These are phyloP conservation scores for Monopis laevigella DNA, from an alignment of 2,888 invertebrate genomes.

Conservation along the genomic window DNA sequence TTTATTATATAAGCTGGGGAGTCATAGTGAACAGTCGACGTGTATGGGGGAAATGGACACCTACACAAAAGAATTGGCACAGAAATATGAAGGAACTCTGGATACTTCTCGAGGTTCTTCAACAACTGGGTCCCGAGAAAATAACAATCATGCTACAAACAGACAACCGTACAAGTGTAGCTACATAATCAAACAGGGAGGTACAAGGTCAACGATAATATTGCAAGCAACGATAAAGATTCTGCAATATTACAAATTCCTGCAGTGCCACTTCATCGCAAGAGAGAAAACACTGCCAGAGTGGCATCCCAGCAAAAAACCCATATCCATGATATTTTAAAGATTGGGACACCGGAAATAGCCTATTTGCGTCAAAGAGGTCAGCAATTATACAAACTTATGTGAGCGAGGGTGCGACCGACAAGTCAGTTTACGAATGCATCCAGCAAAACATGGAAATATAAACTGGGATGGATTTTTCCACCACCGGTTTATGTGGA, in stretches of 20 bases:
- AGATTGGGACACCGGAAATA: slow-evolving; percentile 8
- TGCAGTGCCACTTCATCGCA: too few relatives aligned
- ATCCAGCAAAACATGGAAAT: slow-evolving; percentile 16
- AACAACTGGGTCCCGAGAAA: background rate
- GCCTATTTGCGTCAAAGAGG: slow-evolving; percentile 10
- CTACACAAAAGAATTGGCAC: slow-evolving; percentile 15
- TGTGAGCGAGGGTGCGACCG: slow-evolving; percentile 6
- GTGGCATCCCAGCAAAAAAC: slow-evolving; percentile 5
- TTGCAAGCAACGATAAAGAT: slow-evolving; percentile 13
- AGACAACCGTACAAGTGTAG: slow-evolving; percentile 17
- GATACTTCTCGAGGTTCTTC: slow-evolving; percentile 5
- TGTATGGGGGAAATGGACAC: slow-evolving; percentile 13
- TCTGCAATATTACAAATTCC: too few relatives aligned
- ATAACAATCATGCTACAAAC: slow-evolving; percentile 15
- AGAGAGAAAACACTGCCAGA: slow-evolving; percentile 11
- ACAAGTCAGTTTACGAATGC: slow-evolving; percentile 15
- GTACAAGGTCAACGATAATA: slow-evolving; percentile 15
- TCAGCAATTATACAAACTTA: slow-evolving; percentile 9
- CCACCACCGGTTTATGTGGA: slow-evolving; percentile 23
- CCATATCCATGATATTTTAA: background rate
- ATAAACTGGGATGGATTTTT: slow-evolving; percentile 20
- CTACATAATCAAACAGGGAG: slow-evolving; percentile 18
- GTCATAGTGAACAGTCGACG: slow-evolving; percentile 15
- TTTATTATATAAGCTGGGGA: too few relatives aligned
- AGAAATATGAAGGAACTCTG: slow-evolving; percentile 15